Base-by-base conservation (phyloP, 2,113 vertebrate genomes). In the Oryzias celebensis region DNA sequence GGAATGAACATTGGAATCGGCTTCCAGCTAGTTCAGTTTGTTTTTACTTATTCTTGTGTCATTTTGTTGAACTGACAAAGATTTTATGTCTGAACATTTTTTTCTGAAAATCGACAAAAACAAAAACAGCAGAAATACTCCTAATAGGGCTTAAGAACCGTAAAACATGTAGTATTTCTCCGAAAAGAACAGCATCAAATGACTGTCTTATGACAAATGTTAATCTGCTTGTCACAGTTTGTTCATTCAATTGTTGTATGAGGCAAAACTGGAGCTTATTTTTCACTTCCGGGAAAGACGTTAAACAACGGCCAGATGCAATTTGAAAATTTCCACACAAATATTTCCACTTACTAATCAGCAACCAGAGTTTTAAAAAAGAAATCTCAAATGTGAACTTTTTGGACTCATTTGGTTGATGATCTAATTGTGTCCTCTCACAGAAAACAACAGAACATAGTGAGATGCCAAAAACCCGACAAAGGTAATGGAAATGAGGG, bases 381-480 rank as follows among this genome's bases (percentile, higher is more conserved):
- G n/a, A 60, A 47, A 14, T 20, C 8, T 54, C 17, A 42, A 49
- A 43, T 50, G 17, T 49, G 22, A 14, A 48, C 17, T 18, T 59
- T n/a, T 51, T 61, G 3, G 5, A 36, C 59, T 44, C 24, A 14
- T 57, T 52, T 52, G 14, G n/a, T 47, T 44, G 14, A 51, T 51
- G 47, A 48, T 48, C 7, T 36, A 3, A 48, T 18, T 18, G 20
- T 12, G 16, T 45, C 42, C 57, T 58, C 62, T 67, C 73, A 66
- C 58, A 51, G 18, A 48, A 49, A 24, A 52, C 24, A 45, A 17
- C 14, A 45, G 44, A 10, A 20, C 41, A 42, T n/a, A 48, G 47
- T 18, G 47, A 47, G 47, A 18, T 48, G n/a, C 47, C 48, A 55
- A 31, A 60, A 12, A 31, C 1, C 17, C 2, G 17, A 1, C 36